Evolutionary conservation across 2,797 vertebrate genomes (phyloP).

Genomic region (Malacoctenus gilli): DNA sequence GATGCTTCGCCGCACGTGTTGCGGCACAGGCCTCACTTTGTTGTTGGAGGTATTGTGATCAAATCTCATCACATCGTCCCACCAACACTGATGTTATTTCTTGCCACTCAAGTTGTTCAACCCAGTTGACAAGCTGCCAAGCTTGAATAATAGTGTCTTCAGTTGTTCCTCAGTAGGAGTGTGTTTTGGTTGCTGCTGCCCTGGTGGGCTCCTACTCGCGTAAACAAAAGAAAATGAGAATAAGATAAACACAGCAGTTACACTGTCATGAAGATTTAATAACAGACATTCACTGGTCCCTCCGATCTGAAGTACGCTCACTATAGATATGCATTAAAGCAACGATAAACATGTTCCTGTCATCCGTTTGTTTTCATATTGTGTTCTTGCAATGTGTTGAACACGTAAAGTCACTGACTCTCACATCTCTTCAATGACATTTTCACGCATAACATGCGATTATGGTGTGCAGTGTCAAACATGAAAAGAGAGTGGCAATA

Average conservation of each 20-base stretch:
- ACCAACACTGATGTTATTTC: neutral
- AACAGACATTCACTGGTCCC: neutral
- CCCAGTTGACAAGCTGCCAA: neutral
- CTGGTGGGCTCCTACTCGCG: neutral
- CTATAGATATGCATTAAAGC: no score
- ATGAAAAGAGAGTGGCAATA: no score
- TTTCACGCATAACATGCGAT: no score
- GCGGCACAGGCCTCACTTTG: neutral
- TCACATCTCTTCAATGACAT: no score
- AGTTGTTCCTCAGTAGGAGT: neutral
- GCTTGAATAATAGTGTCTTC: conserved; percentile 1
- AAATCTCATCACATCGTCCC: neutral
- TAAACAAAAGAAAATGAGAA: neutral
- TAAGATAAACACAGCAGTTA: neutral
- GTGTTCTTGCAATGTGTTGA: no score
- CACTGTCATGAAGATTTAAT: neutral
- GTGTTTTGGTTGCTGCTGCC: neutral
- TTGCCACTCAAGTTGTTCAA: neutral
- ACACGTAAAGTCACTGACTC: no score
- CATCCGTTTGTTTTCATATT: no score
- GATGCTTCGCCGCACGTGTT: neutral
- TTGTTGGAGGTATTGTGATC: no score
- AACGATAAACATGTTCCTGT: no score
- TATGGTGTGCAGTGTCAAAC: no score
- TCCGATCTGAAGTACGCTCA: neutral